These are phyloP conservation scores for Penaeus vannamei DNA, from an alignment of 1,140 invertebrate genomes.

Conservation along the genomic window DNA sequence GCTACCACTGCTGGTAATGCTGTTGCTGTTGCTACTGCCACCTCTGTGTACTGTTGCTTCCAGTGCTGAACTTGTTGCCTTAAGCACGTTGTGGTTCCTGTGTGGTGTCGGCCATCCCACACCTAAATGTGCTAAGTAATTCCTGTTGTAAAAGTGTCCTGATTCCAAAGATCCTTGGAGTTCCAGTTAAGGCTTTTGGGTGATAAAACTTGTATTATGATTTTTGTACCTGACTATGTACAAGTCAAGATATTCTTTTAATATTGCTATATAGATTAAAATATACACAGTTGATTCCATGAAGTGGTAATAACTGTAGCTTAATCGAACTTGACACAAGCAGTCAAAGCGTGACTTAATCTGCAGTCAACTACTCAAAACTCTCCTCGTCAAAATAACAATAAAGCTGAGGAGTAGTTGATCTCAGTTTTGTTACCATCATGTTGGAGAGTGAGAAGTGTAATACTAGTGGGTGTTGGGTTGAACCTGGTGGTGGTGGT, in stretches of 20 bases:
- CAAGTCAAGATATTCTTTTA: slow-evolving; percentile 67
- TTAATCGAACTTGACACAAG: slow-evolving; percentile 23
- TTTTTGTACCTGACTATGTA: slow-evolving; percentile 67
- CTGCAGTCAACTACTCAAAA: slow-evolving; percentile 42
- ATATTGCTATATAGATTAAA: slow-evolving; percentile 63
- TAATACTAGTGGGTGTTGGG: slow-evolving; percentile 11
- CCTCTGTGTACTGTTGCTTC: neutral
- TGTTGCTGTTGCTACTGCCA: slow-evolving; percentile 13
- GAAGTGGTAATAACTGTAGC: slow-evolving; percentile 54
- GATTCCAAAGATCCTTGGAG: slow-evolving; percentile 63
- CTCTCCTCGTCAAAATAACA: slow-evolving; percentile 53
- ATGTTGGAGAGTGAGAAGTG: slow-evolving; percentile 45
- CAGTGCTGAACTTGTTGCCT: slow-evolving; percentile 31
- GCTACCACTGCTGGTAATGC: slow-evolving; percentile 8
- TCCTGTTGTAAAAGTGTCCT: slow-evolving; percentile 63
- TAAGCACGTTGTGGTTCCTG: slow-evolving; percentile 30
- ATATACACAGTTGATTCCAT: slow-evolving; percentile 55
- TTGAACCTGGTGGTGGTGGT: slow-evolving; percentile 11
- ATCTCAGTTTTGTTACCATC: slow-evolving; percentile 46
- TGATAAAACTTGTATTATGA: slow-evolving; percentile 66
- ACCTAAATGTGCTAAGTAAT: slow-evolving; percentile 49
- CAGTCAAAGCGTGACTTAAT: slow-evolving; percentile 34
- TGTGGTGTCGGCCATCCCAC: slow-evolving; percentile 29
- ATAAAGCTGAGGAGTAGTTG: slow-evolving; percentile 32
- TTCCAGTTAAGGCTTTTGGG: slow-evolving; percentile 60